Base-by-base conservation (phyloP, 2,888 invertebrate species). In the Lycaena phlaeas region DNA sequence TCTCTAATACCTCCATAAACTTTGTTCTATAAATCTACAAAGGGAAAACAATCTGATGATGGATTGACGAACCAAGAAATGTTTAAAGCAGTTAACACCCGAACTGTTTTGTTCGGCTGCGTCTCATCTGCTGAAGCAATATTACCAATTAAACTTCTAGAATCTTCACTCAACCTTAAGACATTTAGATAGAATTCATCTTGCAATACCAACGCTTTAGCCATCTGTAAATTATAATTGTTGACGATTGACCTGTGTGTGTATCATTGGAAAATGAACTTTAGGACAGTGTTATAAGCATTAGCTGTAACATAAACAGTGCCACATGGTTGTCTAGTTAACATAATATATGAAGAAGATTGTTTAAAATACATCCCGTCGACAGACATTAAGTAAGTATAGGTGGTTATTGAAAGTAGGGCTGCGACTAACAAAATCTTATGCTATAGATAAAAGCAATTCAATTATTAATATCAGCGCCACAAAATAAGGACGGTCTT, bases 311-410 rank as follows among this genome's bases (percentile, higher is more conserved):
- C 52, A 55, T 54, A 54, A 57, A 48, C 48, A 60, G 51, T 53
- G 48, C 61, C 68, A 71, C 61, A 68, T 67, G 68, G 65, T 62
- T 61, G 59, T 63, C 61, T 64, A 68, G 74, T 73, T 71, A 72
- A 73, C 70, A 61, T 70, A 76, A 75, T 72, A 74, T 68, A 71
- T 68, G 61, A 59, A 68, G 64, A 68, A 57, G 56, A 68, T 71
- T 73, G 74, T 69, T 75, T 70, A 62, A 60, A 65, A 61, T 59
- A 56, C 57, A 62, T 62, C 59, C 60, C 64, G 71, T 59, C 71
- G 78, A 78, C 61, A 54, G 73, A 69, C 65, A 61, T 66, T 69
- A 66, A 71, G 70, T 70, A 68, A 47, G 27, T 36, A 48, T 46
- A 48, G 46, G 43, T 30, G 49, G 44, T 38, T 43, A 31, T 31